Percentiles rank a stretch among this genome's conserved stretches.
Evolutionary conservation across 1,140 invertebrate species (phyloP).

Genomic region (Drosophila trapezifrons): DNA sequence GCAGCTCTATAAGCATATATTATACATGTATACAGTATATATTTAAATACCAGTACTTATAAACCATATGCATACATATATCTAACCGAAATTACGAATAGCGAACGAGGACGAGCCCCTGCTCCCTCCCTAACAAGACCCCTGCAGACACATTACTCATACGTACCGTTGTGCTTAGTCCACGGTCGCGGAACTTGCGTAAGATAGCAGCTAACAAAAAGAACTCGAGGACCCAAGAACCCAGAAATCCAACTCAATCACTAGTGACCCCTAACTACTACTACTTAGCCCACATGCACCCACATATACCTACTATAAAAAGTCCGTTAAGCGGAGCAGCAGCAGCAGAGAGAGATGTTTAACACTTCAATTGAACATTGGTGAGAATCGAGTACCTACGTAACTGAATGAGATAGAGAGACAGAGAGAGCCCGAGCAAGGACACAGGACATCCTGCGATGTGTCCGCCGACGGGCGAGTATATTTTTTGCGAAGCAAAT

Average conservation of each 20-base stretch:
- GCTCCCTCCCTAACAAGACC: slow-evolving; percentile 30
- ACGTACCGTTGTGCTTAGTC: slow-evolving; percentile 60
- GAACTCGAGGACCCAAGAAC: slow-evolving; percentile 42
- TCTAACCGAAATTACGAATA: slow-evolving; percentile 54
- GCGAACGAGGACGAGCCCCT: slow-evolving; percentile 17
- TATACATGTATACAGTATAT: slow-evolving; percentile 51
- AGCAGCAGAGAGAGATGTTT: slow-evolving; percentile 58
- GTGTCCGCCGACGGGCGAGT: slow-evolving; percentile 43
- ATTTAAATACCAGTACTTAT: slow-evolving; percentile 50
- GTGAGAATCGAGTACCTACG: slow-evolving; percentile 82
- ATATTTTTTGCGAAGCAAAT: slow-evolving; percentile 80
- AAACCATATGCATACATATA: slow-evolving; percentile 60
- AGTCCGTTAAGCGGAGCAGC: slow-evolving; percentile 47
- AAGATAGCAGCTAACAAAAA: slow-evolving; percentile 30
- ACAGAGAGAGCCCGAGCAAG: slow-evolving; percentile 8
- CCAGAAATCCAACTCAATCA: slow-evolving; percentile 26
- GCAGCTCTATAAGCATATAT: slow-evolving; percentile 58
- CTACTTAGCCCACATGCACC: slow-evolving; percentile 14
- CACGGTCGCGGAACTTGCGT: slow-evolving; percentile 17
- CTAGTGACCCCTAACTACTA: slow-evolving; percentile 26
- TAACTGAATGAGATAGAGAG: slow-evolving; percentile 60
- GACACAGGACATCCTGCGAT: slow-evolving; percentile 17
- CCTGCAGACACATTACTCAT: slow-evolving; percentile 41
- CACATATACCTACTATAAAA: slow-evolving; percentile 22
- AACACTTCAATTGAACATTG: slow-evolving; percentile 66